Evolutionary conservation across 2,888 invertebrate species (phyloP), one percentile per base, ranked within the genome.

Genomic region (Dasysyrphus tricinctus): DNA sequence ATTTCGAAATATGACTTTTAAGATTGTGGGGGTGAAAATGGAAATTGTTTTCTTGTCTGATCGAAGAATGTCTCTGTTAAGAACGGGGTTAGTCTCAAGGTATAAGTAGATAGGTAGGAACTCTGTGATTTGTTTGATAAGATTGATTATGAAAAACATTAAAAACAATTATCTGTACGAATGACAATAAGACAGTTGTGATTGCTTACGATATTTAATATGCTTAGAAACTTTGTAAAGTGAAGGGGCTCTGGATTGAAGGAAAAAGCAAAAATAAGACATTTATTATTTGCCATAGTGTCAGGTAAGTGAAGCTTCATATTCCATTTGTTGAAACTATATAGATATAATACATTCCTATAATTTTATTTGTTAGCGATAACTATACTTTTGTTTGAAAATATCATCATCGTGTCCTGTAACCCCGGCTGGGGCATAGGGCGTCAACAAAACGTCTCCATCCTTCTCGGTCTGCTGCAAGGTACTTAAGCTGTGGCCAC

Each of bases 41-140:
- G 70, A 72, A 61, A 81, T 72, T 81, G 70, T 78, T 70, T 77
- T 78, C 74, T 78, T 75, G 78, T 82, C 78, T 75, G 75, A 82
- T 81, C 42, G 59, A 65, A 79, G 65, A 12, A 32, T 74, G 59
- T 80, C 63, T 61, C 57, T 49, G 73, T 39, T 47, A 70, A 16
- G 34, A 57, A 39, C 39, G 63, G 44, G 34, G n/a, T 24, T 24
- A 24, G 24, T 24, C 24, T 24, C n/a, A n/a, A n/a, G n/a, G n/a
- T n/a, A n/a, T n/a, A 24, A 3, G 24, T 8, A 39, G 24, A 14
- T 29, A 7, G 14, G 2, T 12, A 16, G 5, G 9, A 8, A 11
- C 19, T 16, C 6, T 19, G 12, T 19, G 49, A 65, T 54, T n/a
- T 65, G 65, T 57, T 75, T 44, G 44, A 75, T 75, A 51, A 32